Conservation (phyloP, 2,888 invertebrate genomes). For the Ferrisia virgata region DNA sequence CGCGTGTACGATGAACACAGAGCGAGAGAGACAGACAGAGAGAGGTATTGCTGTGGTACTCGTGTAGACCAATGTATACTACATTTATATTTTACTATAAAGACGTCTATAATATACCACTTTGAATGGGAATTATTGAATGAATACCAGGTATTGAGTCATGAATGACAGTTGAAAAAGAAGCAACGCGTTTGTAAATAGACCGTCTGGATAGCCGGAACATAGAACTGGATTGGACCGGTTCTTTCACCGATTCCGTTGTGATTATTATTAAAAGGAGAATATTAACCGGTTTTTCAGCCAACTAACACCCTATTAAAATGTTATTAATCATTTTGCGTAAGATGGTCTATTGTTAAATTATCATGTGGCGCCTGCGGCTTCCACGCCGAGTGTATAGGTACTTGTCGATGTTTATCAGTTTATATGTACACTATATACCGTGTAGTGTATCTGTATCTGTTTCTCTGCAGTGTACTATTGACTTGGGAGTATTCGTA, state of each 20-base stretch:
- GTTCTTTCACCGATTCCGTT: conserved; percentile 44
- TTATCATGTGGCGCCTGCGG: conserved; percentile 39
- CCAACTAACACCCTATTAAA: conserved; percentile 44
- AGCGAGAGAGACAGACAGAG: no score
- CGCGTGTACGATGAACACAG: conserved; percentile 17
- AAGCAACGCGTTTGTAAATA: conserved; percentile 41
- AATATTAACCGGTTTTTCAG: conserved; percentile 44
- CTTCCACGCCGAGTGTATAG: not conserved
- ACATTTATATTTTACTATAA: not conserved
- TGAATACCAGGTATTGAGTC: conserved; percentile 42
- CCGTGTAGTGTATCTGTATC: no score
- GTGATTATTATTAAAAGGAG: conserved; percentile 36
- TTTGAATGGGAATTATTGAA: conserved; percentile 38
- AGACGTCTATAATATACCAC: conserved; percentile 28
- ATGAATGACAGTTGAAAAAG: conserved; percentile 45
- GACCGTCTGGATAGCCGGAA: conserved; percentile 40
- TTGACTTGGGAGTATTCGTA: no score
- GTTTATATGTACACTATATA: not conserved
- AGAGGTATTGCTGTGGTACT: no score
- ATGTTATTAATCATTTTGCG: conserved; percentile 42
- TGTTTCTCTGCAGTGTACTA: no score
- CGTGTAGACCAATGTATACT: not conserved
- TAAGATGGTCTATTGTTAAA: conserved; percentile 43
- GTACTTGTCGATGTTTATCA: conserved; percentile 33
- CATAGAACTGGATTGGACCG: conserved; percentile 42